Evolutionary conservation across 2,113 vertebrate species (phyloP).

Genomic region (Carettochelys insculpta): DNA sequence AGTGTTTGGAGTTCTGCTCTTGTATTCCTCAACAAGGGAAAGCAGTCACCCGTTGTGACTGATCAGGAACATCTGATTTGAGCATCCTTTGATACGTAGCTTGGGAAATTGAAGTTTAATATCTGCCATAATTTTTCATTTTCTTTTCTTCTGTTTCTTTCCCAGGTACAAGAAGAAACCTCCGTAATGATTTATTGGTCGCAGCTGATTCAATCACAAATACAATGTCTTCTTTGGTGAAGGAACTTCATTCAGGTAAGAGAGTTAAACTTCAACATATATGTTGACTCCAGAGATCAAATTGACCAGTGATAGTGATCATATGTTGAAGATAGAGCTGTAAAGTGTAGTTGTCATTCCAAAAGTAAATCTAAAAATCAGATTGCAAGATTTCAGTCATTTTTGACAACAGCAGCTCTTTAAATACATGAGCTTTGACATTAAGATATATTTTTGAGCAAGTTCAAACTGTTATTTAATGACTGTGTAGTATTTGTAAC

Average conservation of each 20-base stretch:
- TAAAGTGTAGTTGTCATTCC: rapidly evolving
- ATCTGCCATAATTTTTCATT: rapidly evolving
- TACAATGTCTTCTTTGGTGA: conserved; percentile 95
- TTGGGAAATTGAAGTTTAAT: rapidly evolving
- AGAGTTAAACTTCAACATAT: rapidly evolving
- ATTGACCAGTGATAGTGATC: rapidly evolving
- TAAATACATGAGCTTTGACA: background rate
- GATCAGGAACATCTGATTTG: rapidly evolving
- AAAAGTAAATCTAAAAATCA: rapidly evolving
- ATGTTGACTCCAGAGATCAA: rapidly evolving
- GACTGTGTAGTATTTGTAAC: rapidly evolving
- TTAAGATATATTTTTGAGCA: background rate
- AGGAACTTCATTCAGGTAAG: conserved; percentile 95
- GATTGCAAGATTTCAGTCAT: rapidly evolving
- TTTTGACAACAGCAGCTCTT: background rate
- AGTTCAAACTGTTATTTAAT: rapidly evolving
- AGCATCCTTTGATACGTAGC: rapidly evolving
- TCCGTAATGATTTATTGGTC: conserved; percentile 92
- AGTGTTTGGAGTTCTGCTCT: background rate
- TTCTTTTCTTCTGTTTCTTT: background rate
- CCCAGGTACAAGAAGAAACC: conserved; percentile 91
- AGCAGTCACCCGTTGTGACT: background rate
- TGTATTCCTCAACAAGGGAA: background rate
- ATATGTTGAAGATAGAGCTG: rapidly evolving
- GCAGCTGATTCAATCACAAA: conserved; percentile 97